A percentile compares a stretch with the other conserved stretches of the same genome.
phyloP scores from a whole-genome alignment of 2,797 vertebrate species.

The Hemibagrus guttatus region DNA sequence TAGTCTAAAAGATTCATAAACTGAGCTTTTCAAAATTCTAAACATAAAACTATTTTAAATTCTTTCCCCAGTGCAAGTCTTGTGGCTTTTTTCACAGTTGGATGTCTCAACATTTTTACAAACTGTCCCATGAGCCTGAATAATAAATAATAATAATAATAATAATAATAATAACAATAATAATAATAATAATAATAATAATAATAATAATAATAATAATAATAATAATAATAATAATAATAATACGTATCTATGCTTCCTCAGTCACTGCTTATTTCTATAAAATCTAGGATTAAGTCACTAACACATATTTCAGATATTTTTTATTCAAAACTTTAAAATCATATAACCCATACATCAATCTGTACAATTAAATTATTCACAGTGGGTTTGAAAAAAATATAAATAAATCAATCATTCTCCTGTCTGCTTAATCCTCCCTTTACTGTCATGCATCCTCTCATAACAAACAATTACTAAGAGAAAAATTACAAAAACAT shows the following conservation, averaged over 20 bases:
- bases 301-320: slow-evolving; percentile 50
- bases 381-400: slow-evolving; percentile 99
- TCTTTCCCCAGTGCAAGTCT: not conserved
- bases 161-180: not conserved
- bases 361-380: slow-evolving; percentile 99
- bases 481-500: slow-evolving; percentile 96
- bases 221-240: not conserved
- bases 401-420: slow-evolving; percentile 76
- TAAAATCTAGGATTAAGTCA: slow-evolving; percentile 29
- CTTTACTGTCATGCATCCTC: slow-evolving; percentile 76
- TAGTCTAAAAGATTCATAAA: not conserved
- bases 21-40: not conserved
- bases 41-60: not conserved
- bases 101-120: not conserved
- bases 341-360: slow-evolving; percentile 98
- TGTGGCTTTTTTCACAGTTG: not conserved
- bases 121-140: not conserved
- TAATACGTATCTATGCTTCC: not conserved
- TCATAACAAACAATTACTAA: slow-evolving; percentile 94
- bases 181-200: not conserved
- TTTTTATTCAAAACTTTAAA: slow-evolving; percentile 95
- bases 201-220: not conserved
- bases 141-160: not conserved
- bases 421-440: slow-evolving; percentile 49
- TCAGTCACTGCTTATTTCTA: not conserved